Conservation (phyloP, 2,888 invertebrate species). For the Portevinia maculata region DNA sequence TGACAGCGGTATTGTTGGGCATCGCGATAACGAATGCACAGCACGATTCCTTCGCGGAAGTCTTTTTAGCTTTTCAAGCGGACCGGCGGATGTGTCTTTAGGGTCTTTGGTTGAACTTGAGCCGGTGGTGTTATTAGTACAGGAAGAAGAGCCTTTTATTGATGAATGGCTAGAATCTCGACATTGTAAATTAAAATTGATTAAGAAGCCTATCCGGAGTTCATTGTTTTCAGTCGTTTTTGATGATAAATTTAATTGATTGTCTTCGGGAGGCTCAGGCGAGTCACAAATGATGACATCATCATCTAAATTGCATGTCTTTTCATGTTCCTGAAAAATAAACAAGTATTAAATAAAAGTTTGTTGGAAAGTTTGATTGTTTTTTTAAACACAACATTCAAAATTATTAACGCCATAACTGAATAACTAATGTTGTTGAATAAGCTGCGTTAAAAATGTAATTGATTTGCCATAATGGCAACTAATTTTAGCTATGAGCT, state of each 20-base stretch:
- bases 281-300: slow-evolving; percentile 83
- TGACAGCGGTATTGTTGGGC: slow-evolving; percentile 84
- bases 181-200: slow-evolving; percentile 83
- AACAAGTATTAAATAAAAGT: slow-evolving; percentile 10
- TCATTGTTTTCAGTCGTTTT: slow-evolving; percentile 79
- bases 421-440: too few species aligned
- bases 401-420: too few species aligned
- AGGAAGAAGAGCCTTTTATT: slow-evolving; percentile 50
- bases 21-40: slow-evolving; percentile 83
- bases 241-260: slow-evolving; percentile 71
- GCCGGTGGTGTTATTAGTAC: slow-evolving; percentile 34
- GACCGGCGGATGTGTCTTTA: slow-evolving; percentile 37
- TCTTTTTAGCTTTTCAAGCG: slow-evolving; percentile 79
- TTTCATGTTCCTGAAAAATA: slow-evolving; percentile 83
- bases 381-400: too few species aligned
- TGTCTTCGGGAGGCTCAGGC: slow-evolving; percentile 78
- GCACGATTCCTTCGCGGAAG: slow-evolving; percentile 82
- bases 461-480: too few species aligned
- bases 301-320: slow-evolving; percentile 82
- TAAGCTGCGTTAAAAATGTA: too few species aligned
- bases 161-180: slow-evolving; percentile 63
- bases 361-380: not conserved
- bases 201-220: slow-evolving; percentile 82
- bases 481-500: too few species aligned
- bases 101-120: slow-evolving; percentile 74